phyloP scores from a whole-genome alignment of 2,113 vertebrate species.

The Chiloscyllium plagiosum region DNA sequence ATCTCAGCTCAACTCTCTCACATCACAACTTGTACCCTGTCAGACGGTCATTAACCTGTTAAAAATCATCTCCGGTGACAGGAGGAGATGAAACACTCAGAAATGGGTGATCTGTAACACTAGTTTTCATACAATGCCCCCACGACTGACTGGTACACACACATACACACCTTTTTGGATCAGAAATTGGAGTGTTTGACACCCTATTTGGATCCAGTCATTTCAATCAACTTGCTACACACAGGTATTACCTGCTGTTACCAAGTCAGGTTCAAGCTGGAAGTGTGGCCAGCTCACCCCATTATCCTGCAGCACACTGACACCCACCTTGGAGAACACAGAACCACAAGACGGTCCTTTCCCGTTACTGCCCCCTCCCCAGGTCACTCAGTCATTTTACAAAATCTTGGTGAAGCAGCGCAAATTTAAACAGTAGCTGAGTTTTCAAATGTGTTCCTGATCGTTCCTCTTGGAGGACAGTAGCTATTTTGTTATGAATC shows the following conservation, averaged over 20 bases:
- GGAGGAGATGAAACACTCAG: too few species aligned
- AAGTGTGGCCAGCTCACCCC: background rate
- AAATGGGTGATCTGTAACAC: too few species aligned
- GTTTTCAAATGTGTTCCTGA: background rate
- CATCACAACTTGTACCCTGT: too few species aligned
- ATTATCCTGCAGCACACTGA: background rate
- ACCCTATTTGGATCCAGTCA: too few species aligned
- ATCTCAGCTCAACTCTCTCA: too few species aligned
- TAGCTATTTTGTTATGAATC: background rate
- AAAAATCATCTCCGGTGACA: too few species aligned
- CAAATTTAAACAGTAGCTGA: background rate
- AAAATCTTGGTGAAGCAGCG: background rate
- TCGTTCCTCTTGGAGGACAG: background rate
- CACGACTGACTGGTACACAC: too few species aligned
- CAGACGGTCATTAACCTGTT: too few species aligned
- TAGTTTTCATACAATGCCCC: too few species aligned
- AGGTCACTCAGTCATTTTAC: background rate
- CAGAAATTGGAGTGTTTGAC: too few species aligned
- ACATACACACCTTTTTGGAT: too few species aligned
- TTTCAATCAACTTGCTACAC: background rate
- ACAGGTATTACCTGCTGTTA: background rate
- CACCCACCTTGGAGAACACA: background rate
- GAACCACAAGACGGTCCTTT: background rate
- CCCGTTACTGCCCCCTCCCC: background rate
- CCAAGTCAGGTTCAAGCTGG: background rate